These are phyloP conservation scores for Ptilonorhynchus violaceus DNA, from an alignment of 2,113 vertebrate species.

Conservation along the genomic window DNA sequence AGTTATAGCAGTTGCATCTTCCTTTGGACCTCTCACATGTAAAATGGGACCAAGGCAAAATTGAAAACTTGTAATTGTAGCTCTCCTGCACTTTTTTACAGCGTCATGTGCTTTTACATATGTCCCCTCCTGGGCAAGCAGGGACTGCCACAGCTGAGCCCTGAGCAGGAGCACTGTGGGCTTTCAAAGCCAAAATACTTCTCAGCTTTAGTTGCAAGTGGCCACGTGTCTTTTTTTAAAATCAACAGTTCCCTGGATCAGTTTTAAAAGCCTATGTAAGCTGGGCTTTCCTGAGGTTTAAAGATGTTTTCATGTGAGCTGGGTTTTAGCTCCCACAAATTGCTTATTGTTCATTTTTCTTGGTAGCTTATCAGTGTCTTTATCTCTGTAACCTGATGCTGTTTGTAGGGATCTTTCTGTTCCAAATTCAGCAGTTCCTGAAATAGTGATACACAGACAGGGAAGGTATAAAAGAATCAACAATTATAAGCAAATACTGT, in stretches of 20 bases:
- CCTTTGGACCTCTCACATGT: neutral
- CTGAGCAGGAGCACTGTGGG: rapidly evolving
- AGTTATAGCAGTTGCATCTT: neutral
- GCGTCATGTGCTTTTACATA: neutral
- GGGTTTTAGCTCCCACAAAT: neutral
- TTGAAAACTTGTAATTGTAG: neutral
- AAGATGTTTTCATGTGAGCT: neutral
- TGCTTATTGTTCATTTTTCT: neutral
- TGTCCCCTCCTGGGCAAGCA: rapidly evolving
- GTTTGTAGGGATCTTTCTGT: neutral
- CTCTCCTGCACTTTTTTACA: neutral
- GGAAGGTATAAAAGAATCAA: neutral
- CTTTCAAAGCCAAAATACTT: neutral
- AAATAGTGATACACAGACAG: neutral
- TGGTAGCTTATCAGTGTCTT: neutral
- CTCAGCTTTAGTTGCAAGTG: rapidly evolving
- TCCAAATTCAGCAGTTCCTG: neutral
- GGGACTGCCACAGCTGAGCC: rapidly evolving
- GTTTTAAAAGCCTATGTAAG: neutral
- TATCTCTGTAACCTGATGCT: neutral
- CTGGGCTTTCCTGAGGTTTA: neutral
- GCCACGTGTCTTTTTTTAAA: rapidly evolving
- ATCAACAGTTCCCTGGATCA: rapidly evolving
- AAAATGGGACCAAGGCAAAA: neutral
- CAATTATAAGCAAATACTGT: neutral